Evolutionary conservation across 2,113 vertebrate species (phyloP).

Genomic region (Phalacrocorax pelagicus): DNA sequence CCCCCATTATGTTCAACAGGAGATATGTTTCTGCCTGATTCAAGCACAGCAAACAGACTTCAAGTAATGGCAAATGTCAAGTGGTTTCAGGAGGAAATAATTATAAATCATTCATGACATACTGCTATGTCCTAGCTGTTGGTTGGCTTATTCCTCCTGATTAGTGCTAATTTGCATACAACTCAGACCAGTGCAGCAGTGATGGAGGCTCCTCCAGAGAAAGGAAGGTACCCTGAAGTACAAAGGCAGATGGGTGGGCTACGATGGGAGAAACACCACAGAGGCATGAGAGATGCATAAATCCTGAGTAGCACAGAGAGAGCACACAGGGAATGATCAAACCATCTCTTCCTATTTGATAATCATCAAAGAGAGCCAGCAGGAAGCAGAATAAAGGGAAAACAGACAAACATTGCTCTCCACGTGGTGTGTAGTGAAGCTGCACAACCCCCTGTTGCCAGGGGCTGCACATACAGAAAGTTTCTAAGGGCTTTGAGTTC

Average conservation of each 20-base stretch:
- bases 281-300: background rate
- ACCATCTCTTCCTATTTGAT: background rate
- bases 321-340: background rate
- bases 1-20: constrained; percentile 39
- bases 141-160: constrained; percentile 23
- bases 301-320: background rate
- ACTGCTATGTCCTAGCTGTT: background rate
- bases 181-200: background rate
- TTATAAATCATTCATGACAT: constrained; percentile 50
- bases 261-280: accelerated
- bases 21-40: constrained; percentile 55
- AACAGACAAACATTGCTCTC: background rate
- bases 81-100: constrained; percentile 57
- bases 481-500: background rate
- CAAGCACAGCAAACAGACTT: constrained; percentile 59
- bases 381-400: background rate
- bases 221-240: background rate
- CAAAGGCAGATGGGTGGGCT: background rate
- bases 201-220: background rate
- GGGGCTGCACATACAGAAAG: background rate
- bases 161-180: constrained; percentile 31
- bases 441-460: background rate
- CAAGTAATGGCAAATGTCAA: constrained; percentile 68
- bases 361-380: background rate
- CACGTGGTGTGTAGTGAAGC: accelerated